These are phyloP conservation scores for Philypnodon macrostomus DNA, from an alignment of 2,797 vertebrate species.

Conservation along the genomic window DNA sequence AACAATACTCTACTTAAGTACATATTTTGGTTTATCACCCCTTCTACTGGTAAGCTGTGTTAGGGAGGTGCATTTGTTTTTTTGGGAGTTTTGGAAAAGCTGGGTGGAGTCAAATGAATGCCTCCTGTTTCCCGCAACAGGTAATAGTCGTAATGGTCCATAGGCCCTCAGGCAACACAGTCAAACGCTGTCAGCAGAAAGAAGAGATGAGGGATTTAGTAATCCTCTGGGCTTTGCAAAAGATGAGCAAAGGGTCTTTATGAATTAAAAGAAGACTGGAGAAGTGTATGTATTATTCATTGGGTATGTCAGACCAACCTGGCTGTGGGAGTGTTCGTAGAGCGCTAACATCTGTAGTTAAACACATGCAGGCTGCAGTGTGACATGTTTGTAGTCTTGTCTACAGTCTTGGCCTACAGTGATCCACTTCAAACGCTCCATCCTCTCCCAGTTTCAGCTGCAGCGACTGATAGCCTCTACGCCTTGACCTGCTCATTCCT, in stretches of 20 bases:
- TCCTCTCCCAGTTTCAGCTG: slow-evolving; percentile 46
- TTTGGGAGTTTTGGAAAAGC: slow-evolving; percentile 25
- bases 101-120: slow-evolving; percentile 26
- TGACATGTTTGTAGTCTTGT: slow-evolving; percentile 92
- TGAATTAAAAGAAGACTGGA: slow-evolving; percentile 32
- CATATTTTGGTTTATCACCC: too few relatives aligned
- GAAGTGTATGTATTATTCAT: slow-evolving; percentile 73
- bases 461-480: slow-evolving; percentile 82
- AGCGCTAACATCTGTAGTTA: slow-evolving; percentile 95
- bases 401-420: slow-evolving; percentile 88
- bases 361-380: slow-evolving; percentile 86
- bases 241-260: slow-evolving; percentile 24
- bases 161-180: slow-evolving; percentile 29
- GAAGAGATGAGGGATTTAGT: slow-evolving; percentile 16
- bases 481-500: slow-evolving; percentile 80
- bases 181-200: slow-evolving; percentile 20
- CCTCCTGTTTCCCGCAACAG: slow-evolving; percentile 39
- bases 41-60: too few relatives aligned
- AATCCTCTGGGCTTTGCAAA: slow-evolving; percentile 13
- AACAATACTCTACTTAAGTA: too few relatives aligned
- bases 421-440: slow-evolving; percentile 85
- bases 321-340: slow-evolving; percentile 80
- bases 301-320: slow-evolving; percentile 92
- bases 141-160: slow-evolving; percentile 28
- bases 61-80: too few relatives aligned